Evolutionary conservation across 2,797 vertebrate species (phyloP).

Genomic region (Myotis vivesi): DNA sequence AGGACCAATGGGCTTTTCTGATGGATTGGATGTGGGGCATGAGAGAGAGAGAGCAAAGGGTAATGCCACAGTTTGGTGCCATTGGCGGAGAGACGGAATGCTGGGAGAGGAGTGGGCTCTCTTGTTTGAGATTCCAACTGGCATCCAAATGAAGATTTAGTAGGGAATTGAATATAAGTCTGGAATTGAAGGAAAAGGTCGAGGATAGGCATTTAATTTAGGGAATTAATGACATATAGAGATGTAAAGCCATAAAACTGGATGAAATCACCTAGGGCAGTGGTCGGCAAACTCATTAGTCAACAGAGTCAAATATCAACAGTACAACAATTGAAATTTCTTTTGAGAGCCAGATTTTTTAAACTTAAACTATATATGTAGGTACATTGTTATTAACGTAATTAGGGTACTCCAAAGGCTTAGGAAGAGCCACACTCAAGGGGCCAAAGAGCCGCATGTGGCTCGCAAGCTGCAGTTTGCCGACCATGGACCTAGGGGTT

Average conservation of each 20-base stretch:
- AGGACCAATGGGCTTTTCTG: not conserved
- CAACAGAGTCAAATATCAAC: no score
- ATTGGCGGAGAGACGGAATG: not conserved
- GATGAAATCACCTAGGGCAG: not conserved
- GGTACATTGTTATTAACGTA: no score
- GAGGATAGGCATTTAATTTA: not conserved
- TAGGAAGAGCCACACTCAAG: no score
- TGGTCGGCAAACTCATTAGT: no score
- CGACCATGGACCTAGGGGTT: not conserved
- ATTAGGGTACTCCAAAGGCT: no score
- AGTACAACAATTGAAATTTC: no score
- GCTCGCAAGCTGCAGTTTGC: no score
- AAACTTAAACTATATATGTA: no score
- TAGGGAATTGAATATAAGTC: not conserved
- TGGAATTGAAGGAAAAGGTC: not conserved
- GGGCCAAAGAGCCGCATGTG: no score
- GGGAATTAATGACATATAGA: not conserved
- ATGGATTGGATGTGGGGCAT: not conserved
- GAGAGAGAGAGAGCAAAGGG: not conserved
- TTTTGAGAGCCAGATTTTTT: no score
- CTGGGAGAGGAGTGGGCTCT: not conserved
- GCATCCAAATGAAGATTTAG: not conserved
- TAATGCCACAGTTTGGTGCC: not conserved
- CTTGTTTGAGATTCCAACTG: not conserved
- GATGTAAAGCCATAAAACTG: not conserved